A percentile compares a stretch with the other conserved stretches of the same genome.
Evolutionary conservation across 2,797 vertebrate genomes (phyloP).

Genomic region (Oryzias dopingdopingensis): DNA sequence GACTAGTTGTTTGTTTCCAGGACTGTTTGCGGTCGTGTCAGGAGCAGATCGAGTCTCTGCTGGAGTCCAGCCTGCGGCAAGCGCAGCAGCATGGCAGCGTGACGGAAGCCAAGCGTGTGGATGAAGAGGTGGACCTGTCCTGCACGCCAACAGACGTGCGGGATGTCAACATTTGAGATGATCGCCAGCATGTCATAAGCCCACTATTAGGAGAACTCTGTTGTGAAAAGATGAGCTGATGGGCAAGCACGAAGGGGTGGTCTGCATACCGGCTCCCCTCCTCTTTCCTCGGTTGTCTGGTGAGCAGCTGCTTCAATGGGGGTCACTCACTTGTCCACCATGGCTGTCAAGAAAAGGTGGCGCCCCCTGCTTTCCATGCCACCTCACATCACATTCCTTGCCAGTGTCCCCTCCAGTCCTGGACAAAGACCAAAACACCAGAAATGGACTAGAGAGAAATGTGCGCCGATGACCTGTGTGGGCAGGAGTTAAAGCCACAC

Average conservation of each 20-base stretch:
- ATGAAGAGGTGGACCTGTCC: conserved; percentile 89
- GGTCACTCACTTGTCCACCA: conserved; percentile 24
- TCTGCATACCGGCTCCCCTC: conserved; percentile 13
- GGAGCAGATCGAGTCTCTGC: conserved; percentile 96
- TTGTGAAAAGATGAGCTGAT: conserved; percentile 11
- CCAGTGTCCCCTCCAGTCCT: conserved; percentile 67
- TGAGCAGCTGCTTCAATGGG: conserved; percentile 20
- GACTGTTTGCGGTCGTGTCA: conserved; percentile 97
- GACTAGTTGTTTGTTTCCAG: conserved; percentile 62
- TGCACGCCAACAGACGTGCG: conserved; percentile 96
- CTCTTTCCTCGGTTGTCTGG: conserved; percentile 6
- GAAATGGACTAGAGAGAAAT: conserved; percentile 73
- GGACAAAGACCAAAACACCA: conserved; percentile 72
- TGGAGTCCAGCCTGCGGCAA: conserved; percentile 94
- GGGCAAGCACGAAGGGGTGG: conserved; percentile 12
- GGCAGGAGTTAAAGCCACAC: conserved; percentile 72
- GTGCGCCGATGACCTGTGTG: conserved; percentile 58
- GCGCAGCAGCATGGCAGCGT: conserved; percentile 85
- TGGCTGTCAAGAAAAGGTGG: conserved; percentile 22
- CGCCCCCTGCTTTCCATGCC: conserved; percentile 31
- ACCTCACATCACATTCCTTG: conserved; percentile 47
- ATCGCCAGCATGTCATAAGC: not conserved
- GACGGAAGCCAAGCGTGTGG: conserved; percentile 87
- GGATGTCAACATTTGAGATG: conserved; percentile 92
- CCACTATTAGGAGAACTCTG: conserved; percentile 18